Base-by-base conservation (phyloP, 2,888 invertebrate genomes). In the Actias luna region DNA sequence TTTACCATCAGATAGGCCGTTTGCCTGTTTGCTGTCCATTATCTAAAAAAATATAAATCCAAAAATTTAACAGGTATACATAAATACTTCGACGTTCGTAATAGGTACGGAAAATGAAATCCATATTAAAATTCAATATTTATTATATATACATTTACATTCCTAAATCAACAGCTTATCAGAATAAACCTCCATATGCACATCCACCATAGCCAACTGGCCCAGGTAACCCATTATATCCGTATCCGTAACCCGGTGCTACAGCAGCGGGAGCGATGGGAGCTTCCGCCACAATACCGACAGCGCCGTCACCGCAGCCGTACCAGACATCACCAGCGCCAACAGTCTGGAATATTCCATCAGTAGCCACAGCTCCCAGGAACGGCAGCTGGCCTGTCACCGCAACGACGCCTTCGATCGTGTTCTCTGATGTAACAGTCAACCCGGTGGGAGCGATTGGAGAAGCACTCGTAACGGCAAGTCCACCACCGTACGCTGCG, bases 341-440 rank as follows among this genome's bases (percentile, higher is more conserved):
- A 33, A 69, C 68, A 10, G 80, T 73, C 1, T 78, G 74, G 22
- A 83, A 59, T 5, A 64, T 63, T 0, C 81, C 80, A 59, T 78
- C 80, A 4, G 80, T 64, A 46, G 75, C 76, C 0, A 82, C 81
- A 5, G 82, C 76, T 2, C 79, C 79, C 8, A 84, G 39, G 74
- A 80, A 82, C 0, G 84, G 84, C 25, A 83, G 62, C 46, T 79
- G 66, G 0, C 83, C 84, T 58, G 66, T 68, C 0, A 81, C 76
- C 4, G 70, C 65, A 18, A 83, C 59, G 4, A 72, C 66, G 0
- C 84, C 84, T 60, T 80, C 78, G 0, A 83, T 70, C 22, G 75
- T 66, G 50, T 79, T 77, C 35, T 84, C 83, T 12, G 82, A 77
- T 2, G 75, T 63, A 0, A 83, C 69, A 3, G 69, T 68, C 3